Evolutionary conservation across 2,888 invertebrate species (phyloP), one percentile per base, ranked within the genome.

Genomic region (Drosophila hamatofila): DNA sequence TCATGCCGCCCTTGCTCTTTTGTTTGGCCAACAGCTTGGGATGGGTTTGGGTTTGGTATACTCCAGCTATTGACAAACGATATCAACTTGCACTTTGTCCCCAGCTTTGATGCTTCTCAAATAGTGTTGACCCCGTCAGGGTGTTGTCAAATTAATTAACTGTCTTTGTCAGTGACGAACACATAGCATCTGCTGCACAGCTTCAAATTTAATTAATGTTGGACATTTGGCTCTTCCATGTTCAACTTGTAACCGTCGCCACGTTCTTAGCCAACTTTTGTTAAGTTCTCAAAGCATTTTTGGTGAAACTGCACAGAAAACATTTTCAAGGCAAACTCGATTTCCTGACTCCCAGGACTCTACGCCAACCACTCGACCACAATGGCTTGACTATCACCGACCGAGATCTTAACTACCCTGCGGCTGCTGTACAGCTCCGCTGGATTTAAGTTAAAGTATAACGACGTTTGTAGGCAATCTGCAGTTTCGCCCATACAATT

Each of bases 121-220:
- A 48, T 69, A 68, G 65, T 83, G 73, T 84, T 85, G 77, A 83
- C 81, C 81, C 68, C 55, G 66, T 66, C 73, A 66, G 59, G 57
- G 52, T 63, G 70, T 77, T 77, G 65, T 54, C 63, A 75, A 86
- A 88, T 83, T 86, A 88, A 86, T 86, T 88, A 83, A 68, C 41
- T 55, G 73, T 48, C 59, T 71, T 81, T 75, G 81, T 79, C 67
- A 70, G 49, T 18, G 42, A 57, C 52, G 69, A 59, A 37, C 65
- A 33, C 67, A 65, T 61, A 54, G 54, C 72, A 62, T 69, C 49
- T 33, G 49, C 67, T 72, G 70, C 44, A 58, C 30, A 74, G 58
- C 72, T 65, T 80, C 59, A 76, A 71, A 70, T 83, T 83, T 83
- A 85, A 83, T 83, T 85, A 83, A 80, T 80, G 65, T 59, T 65